phyloP scores from a whole-genome alignment of 1,140 invertebrate species.

The Papilio polytes region DNA sequence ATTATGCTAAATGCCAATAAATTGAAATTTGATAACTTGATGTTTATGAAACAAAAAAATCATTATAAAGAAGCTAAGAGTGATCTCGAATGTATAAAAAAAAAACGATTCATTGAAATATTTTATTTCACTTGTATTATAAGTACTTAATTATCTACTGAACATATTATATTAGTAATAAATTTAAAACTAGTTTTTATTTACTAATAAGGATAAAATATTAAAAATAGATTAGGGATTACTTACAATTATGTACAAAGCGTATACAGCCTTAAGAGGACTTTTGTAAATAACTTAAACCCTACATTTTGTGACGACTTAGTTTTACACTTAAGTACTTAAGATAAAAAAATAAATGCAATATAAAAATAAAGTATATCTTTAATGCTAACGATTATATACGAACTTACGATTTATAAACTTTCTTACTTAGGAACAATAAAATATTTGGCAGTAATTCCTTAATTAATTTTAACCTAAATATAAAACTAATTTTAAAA shows the following conservation, averaged over 20 bases:
- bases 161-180: no score
- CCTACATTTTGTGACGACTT: conserved; percentile 69
- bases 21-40: background rate
- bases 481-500: conserved; percentile 5
- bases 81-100: background rate
- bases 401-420: conserved; percentile 25
- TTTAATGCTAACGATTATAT: conserved; percentile 39
- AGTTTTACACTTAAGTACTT: conserved; percentile 53
- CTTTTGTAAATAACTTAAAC: conserved; percentile 61
- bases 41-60: background rate
- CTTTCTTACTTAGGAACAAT: conserved; percentile 20
- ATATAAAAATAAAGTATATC: conserved; percentile 14
- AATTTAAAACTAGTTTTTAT: background rate
- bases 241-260: conserved; percentile 69
- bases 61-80: background rate
- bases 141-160: background rate
- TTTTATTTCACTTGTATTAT: background rate
- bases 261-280: conserved; percentile 62
- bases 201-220: background rate
- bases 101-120: background rate
- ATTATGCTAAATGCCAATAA: no score
- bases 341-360: conserved; percentile 37
- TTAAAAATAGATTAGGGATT: conserved; percentile 37
- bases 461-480: background rate
- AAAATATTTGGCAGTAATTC: conserved; percentile 35